Conservation (phyloP, 2,113 vertebrate species). For the Mormoops blainvillei region DNA sequence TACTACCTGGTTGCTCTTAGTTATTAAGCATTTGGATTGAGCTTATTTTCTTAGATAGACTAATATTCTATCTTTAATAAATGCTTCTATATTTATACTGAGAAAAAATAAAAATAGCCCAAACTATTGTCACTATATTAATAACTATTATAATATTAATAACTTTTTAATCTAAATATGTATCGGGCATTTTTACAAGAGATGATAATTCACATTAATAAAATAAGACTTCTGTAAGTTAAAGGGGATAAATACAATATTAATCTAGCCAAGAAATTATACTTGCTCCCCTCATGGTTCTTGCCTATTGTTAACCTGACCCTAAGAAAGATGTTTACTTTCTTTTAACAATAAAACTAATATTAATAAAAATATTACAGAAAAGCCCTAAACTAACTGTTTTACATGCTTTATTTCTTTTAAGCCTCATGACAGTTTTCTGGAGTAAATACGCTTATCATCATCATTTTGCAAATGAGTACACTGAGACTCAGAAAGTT, state of each 20-base stretch:
- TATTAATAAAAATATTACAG: constrained; percentile 33
- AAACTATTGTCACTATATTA: background rate
- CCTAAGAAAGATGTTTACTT: background rate
- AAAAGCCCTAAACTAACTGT: background rate
- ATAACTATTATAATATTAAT: background rate
- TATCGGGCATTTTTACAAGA: constrained; percentile 7
- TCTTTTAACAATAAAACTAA: constrained; percentile 29
- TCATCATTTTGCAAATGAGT: constrained; percentile 19
- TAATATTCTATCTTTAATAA: constrained; percentile 27
- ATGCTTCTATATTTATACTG: background rate
- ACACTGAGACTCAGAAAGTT: background rate
- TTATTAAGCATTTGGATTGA: background rate
- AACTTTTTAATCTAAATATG: background rate
- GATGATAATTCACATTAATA: background rate
- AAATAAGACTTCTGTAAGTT: background rate
- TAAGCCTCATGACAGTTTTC: background rate
- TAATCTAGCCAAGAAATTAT: constrained; percentile 39
- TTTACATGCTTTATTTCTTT: constrained; percentile 32
- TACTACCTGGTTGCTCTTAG: background rate
- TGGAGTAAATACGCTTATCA: background rate
- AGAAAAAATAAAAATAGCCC: constrained; percentile 8
- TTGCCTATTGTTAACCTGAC: background rate
- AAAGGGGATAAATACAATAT: constrained; percentile 13
- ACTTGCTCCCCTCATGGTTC: background rate
- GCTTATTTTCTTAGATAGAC: background rate